phyloP scores from a whole-genome alignment of 2,797 vertebrate species.

The Bothrops alternatus region DNA sequence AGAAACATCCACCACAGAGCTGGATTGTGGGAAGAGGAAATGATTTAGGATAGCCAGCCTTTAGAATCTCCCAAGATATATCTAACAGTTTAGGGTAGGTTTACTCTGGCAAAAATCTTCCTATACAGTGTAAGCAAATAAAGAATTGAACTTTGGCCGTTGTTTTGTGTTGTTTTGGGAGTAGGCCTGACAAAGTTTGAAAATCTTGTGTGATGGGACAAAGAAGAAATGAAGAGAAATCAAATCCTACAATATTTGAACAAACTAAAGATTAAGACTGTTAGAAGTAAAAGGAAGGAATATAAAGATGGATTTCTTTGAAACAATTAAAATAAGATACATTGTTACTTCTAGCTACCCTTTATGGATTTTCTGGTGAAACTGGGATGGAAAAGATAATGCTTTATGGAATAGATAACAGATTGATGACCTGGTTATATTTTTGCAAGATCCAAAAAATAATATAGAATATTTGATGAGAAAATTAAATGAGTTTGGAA shows the following conservation, averaged over 20 bases:
- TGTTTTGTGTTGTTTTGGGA: background rate
- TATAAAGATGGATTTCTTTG: background rate
- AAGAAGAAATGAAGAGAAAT: background rate
- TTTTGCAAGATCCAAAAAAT: too few species aligned
- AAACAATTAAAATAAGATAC: background rate
- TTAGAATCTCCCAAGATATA: background rate
- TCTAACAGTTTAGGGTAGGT: background rate
- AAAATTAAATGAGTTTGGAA: too few species aligned
- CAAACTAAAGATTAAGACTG: background rate
- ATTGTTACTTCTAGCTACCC: background rate
- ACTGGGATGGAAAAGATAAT: background rate
- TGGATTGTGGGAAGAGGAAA: background rate
- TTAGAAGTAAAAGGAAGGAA: background rate
- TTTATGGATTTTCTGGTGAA: background rate
- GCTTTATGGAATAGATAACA: background rate
- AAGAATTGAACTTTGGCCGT: background rate
- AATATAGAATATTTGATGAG: too few species aligned
- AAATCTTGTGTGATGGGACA: background rate
- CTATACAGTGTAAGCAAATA: background rate
- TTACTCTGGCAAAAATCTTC: background rate
- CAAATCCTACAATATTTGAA: background rate
- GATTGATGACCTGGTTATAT: too few species aligned
- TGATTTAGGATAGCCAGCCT: background rate
- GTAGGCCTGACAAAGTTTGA: background rate
- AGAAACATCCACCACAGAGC: background rate